These are phyloP conservation scores for Thripadectes ignobilis DNA, from an alignment of 2,797 vertebrate species.

Conservation along the genomic window DNA sequence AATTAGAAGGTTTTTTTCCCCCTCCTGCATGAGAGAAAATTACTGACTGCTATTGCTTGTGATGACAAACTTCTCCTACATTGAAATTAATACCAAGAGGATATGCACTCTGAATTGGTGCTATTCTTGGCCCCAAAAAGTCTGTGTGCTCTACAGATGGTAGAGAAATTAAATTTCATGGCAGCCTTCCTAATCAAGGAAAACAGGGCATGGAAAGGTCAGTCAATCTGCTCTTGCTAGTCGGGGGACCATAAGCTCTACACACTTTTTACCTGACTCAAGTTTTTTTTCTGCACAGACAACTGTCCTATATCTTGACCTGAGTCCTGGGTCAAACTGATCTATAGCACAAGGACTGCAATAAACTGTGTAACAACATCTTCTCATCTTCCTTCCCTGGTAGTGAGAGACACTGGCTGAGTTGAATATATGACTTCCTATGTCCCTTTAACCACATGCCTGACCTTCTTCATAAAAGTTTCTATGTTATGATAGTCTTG, in stretches of 20 bases:
- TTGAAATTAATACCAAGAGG: neutral
- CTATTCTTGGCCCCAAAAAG: neutral
- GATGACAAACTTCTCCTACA: neutral
- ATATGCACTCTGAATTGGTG: neutral
- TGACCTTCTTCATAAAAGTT: constrained; percentile 49
- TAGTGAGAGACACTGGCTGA: neutral
- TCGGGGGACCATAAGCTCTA: neutral
- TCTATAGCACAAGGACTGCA: neutral
- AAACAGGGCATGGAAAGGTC: neutral
- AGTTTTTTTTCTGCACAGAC: neutral
- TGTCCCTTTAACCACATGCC: constrained; percentile 32
- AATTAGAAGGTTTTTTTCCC: neutral
- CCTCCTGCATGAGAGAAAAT: neutral
- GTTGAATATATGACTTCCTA: constrained; percentile 41
- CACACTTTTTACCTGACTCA: neutral
- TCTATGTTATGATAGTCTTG: neutral
- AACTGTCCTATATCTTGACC: neutral
- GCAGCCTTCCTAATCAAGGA: neutral
- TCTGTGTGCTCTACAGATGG: neutral
- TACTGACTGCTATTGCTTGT: neutral
- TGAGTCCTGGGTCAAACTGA: neutral
- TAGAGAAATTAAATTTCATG: neutral
- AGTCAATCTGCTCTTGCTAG: neutral
- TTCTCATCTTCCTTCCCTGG: neutral
- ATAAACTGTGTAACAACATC: neutral